phyloP scores from a whole-genome alignment of 2,888 invertebrate genomes.

The Phragmatobia fuliginosa region DNA sequence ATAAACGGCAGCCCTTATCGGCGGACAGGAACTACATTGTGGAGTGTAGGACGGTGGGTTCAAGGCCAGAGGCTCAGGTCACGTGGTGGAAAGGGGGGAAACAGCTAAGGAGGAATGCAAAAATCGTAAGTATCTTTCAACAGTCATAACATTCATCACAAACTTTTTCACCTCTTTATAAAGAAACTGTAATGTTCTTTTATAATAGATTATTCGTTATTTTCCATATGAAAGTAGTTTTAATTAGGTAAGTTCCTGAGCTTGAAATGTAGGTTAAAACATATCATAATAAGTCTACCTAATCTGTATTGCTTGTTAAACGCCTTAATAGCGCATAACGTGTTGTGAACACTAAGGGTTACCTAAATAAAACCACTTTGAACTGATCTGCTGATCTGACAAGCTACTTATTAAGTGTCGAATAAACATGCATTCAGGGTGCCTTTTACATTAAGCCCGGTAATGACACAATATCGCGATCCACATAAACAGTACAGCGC shows the following conservation, averaged over 20 bases:
- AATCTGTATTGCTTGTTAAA: too few relatives aligned
- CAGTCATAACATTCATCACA: background rate
- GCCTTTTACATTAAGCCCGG: too few relatives aligned
- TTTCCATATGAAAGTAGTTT: background rate
- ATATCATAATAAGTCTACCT: background rate
- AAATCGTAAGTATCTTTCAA: conserved; percentile 88
- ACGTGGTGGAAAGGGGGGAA: conserved; percentile 95
- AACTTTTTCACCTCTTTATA: background rate
- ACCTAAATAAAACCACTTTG: too few relatives aligned
- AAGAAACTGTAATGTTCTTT: background rate
- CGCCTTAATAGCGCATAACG: too few relatives aligned
- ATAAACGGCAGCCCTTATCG: conserved; percentile 92
- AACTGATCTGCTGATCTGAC: too few relatives aligned
- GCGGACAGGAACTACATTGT: conserved; percentile 94
- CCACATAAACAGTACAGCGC: too few relatives aligned
- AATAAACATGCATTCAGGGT: too few relatives aligned
- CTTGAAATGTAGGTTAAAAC: background rate
- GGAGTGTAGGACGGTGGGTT: conserved; percentile 93
- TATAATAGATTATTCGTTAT: background rate
- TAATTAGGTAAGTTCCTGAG: background rate
- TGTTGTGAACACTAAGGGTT: too few relatives aligned
- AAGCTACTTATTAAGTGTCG: too few relatives aligned
- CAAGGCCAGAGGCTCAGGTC: conserved; percentile 93
- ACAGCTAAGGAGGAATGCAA: conserved; percentile 90
- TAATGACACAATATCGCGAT: too few relatives aligned